Percentiles rank a stretch among this genome's conserved stretches.
Evolutionary conservation across 2,888 invertebrate species (phyloP).

Genomic region (Auanema sp.): DNA sequence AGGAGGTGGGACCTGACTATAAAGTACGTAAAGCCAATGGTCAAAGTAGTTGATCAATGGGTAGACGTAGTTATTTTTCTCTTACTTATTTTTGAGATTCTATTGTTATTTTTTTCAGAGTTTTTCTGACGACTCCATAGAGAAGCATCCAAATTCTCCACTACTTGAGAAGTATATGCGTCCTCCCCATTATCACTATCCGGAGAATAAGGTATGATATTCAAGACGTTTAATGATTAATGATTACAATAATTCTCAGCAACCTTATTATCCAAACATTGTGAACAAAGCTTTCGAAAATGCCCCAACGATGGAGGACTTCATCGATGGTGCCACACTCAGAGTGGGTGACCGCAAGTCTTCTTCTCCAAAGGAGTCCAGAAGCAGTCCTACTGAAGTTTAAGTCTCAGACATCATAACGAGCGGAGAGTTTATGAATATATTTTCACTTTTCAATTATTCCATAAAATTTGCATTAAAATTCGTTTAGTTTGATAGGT

Average conservation of each 20-base stretch:
- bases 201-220: constrained; percentile 1
- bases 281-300: constrained; percentile 1
- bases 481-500: too few relatives aligned
- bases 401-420: constrained; percentile 3
- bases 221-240: too few relatives aligned
- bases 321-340: constrained; percentile 19
- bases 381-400: constrained; percentile 21
- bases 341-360: constrained; percentile 18
- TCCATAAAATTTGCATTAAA: too few relatives aligned
- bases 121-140: constrained; percentile 18
- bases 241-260: not conserved
- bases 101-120: constrained; percentile 10
- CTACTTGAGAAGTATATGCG: constrained; percentile 8
- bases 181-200: constrained; percentile 14
- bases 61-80: not conserved
- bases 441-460: too few relatives aligned
- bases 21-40: constrained; percentile 5
- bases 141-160: constrained; percentile 16
- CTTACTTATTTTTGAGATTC: not conserved
- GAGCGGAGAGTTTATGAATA: too few relatives aligned
- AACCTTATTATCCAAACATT: not conserved
- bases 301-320: constrained; percentile 12
- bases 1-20: constrained; percentile 7
- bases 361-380: constrained; percentile 6
- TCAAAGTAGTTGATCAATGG: not conserved